Percentiles rank a stretch among this genome's conserved stretches.
Conservation (phyloP, 2,888 invertebrate species). For the Melitaea athalia region DNA sequence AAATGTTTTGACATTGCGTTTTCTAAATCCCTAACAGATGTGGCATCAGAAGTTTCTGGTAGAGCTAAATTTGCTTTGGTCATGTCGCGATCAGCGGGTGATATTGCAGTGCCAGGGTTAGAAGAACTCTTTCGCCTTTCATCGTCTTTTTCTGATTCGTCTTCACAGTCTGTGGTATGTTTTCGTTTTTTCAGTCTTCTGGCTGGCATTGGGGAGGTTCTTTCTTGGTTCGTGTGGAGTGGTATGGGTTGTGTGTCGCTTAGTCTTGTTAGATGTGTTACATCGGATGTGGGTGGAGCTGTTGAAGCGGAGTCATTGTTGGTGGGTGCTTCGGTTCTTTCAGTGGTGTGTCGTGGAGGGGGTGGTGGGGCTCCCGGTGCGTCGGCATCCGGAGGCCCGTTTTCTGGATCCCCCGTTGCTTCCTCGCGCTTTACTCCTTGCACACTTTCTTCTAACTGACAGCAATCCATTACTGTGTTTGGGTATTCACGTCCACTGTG, state of each 20-base stretch:
- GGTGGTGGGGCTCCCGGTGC: constrained; percentile 74
- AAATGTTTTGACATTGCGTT: constrained; percentile 98
- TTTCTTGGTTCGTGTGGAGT: constrained; percentile 67
- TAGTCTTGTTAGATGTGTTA: constrained; percentile 73
- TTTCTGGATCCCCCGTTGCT: constrained; percentile 90
- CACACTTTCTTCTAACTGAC: constrained; percentile 93
- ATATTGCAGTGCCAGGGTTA: constrained; percentile 68
- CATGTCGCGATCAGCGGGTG: constrained; percentile 69
- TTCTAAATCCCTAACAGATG: constrained; percentile 95
- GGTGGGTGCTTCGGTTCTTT: constrained; percentile 69
- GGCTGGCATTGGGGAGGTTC: constrained; percentile 83
- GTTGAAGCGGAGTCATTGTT: constrained; percentile 68
- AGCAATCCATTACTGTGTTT: constrained; percentile 96
- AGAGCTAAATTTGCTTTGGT: constrained; percentile 68
- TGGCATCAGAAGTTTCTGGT: constrained; percentile 72
- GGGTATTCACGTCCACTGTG: constrained; percentile 93
- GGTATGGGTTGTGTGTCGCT: constrained; percentile 72
- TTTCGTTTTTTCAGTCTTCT: constrained; percentile 82
- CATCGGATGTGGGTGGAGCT: constrained; percentile 73
- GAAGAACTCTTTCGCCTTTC: constrained; percentile 73
- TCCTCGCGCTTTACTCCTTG: constrained; percentile 93
- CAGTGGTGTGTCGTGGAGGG: constrained; percentile 64
- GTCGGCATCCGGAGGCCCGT: constrained; percentile 94
- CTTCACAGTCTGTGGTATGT: constrained; percentile 72
- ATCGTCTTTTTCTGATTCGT: constrained; percentile 72